Evolutionary conservation across 1,140 invertebrate species (phyloP).

Genomic region (Leptopilina clavipes): DNA sequence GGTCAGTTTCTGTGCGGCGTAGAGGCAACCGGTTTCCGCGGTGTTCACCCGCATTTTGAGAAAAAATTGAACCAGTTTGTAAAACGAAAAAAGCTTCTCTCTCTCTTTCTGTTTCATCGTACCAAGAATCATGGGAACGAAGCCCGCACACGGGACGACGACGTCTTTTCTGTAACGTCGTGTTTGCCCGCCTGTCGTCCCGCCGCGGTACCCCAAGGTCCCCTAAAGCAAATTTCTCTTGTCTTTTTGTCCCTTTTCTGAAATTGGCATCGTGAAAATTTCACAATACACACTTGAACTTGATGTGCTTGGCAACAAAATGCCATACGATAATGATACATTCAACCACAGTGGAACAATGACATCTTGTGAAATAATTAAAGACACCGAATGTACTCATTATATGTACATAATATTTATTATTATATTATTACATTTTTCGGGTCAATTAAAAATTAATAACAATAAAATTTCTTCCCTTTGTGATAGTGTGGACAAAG

Average conservation of each 20-base stretch:
- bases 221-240: constrained; percentile 49
- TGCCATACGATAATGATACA: constrained; percentile 31
- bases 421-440: no score
- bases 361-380: constrained; percentile 35
- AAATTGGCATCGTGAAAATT: constrained; percentile 37
- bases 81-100: constrained; percentile 71
- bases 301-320: constrained; percentile 28
- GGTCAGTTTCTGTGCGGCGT: constrained; percentile 50
- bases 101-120: constrained; percentile 39
- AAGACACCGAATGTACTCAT: constrained; percentile 27
- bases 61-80: constrained; percentile 76
- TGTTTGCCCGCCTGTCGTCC: constrained; percentile 47
- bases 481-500: no score
- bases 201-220: constrained; percentile 62
- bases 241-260: constrained; percentile 21
- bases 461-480: no score
- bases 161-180: not conserved
- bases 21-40: constrained; percentile 73
- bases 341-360: constrained; percentile 27
- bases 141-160: constrained; percentile 46
- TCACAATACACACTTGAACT: not conserved
- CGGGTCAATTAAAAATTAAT: no score
- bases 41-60: constrained; percentile 73
- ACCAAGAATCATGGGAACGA: constrained; percentile 62
- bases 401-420: no score